phyloP scores from a whole-genome alignment of 2,888 invertebrate species.

The Brachynemurus nebulosus region DNA sequence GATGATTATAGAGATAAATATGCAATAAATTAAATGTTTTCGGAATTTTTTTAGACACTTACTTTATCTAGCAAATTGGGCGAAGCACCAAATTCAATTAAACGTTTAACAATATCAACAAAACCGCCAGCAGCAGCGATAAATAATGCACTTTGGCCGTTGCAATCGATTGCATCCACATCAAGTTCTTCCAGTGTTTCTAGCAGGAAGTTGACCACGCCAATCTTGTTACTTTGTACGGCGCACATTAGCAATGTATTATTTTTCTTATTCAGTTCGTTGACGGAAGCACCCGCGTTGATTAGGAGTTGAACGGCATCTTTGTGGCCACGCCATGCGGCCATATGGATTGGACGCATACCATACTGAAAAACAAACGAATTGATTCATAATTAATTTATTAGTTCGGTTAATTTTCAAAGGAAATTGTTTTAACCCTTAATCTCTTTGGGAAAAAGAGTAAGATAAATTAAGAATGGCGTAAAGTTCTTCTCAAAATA shows the following conservation, averaged over 20 bases:
- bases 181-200: slow-evolving; percentile 44
- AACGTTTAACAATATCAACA: slow-evolving; percentile 43
- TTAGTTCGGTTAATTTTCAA: no score
- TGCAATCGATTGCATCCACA: slow-evolving; percentile 46
- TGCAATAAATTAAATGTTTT: no score
- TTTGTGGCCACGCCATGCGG: slow-evolving; percentile 58
- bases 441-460: no score
- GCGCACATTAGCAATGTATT: slow-evolving; percentile 65
- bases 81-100: slow-evolving; percentile 53
- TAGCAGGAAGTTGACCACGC: slow-evolving; percentile 47
- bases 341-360: slow-evolving; percentile 60
- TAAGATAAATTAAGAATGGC: no score
- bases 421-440: no score
- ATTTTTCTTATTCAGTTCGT: slow-evolving; percentile 59
- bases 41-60: slow-evolving; percentile 17
- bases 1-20: no score
- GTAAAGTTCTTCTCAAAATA: no score
- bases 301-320: slow-evolving; percentile 55
- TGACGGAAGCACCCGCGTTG: slow-evolving; percentile 52
- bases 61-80: slow-evolving; percentile 59
- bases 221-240: slow-evolving; percentile 53
- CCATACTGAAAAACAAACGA: slow-evolving; percentile 45
- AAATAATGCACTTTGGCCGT: slow-evolving; percentile 61
- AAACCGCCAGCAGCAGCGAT: slow-evolving; percentile 64
- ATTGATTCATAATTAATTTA: no score